Conservation (phyloP, 2,888 invertebrate species). For the Drosophila incognita region DNA sequence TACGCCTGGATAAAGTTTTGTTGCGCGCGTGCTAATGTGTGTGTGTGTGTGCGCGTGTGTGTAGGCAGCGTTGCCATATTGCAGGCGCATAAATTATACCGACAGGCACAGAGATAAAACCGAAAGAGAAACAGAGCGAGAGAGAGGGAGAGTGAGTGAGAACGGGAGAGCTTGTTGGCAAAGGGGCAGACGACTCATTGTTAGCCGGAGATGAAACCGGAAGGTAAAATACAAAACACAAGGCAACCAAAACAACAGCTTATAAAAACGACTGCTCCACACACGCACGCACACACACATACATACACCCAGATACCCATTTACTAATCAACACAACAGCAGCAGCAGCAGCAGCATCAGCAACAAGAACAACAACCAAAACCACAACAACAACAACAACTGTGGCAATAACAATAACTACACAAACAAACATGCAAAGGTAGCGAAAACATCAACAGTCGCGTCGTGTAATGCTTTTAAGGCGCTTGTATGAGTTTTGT, state of each 20-base stretch:
- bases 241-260: slow-evolving; percentile 72
- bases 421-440: slow-evolving; percentile 55
- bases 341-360: slow-evolving; percentile 18
- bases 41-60: slow-evolving; percentile 15
- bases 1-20: slow-evolving; percentile 69
- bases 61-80: slow-evolving; percentile 73
- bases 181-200: slow-evolving; percentile 57
- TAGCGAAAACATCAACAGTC: slow-evolving; percentile 63
- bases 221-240: slow-evolving; percentile 63
- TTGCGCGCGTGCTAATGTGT: slow-evolving; percentile 17
- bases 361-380: slow-evolving; percentile 19
- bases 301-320: slow-evolving; percentile 46
- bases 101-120: slow-evolving; percentile 48
- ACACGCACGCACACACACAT: slow-evolving; percentile 14
- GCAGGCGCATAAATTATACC: slow-evolving; percentile 75
- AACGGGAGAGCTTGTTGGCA: slow-evolving; percentile 17
- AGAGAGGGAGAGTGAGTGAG: not conserved
- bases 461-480: slow-evolving; percentile 68
- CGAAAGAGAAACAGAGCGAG: not conserved
- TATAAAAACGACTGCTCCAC: slow-evolving; percentile 60
- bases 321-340: slow-evolving; percentile 74
- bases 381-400: slow-evolving; percentile 28
- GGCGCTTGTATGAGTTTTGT: slow-evolving; percentile 58
- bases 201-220: slow-evolving; percentile 79
- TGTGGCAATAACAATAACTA: slow-evolving; percentile 53